phyloP scores from a whole-genome alignment of 2,888 invertebrate species.

The Keiferia lycopersicella region DNA sequence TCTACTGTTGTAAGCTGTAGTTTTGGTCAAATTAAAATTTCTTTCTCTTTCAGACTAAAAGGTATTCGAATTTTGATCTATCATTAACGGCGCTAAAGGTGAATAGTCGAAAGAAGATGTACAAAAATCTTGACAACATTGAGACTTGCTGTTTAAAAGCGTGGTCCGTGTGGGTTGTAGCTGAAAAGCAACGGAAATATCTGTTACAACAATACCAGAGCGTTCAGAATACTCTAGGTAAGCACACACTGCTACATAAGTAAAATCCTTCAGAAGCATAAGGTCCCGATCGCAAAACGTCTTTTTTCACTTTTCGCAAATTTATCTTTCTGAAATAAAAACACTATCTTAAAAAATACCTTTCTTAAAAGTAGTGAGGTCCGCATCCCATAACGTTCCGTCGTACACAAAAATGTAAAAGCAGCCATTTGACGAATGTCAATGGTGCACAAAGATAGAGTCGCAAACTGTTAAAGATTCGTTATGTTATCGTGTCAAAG shows the following conservation, averaged over 20 bases:
- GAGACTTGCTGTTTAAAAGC: conserved; percentile 63
- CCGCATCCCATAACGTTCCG: too few species aligned
- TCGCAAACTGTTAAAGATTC: too few species aligned
- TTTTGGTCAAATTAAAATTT: neutral
- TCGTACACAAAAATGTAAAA: too few species aligned
- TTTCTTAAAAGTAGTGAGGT: too few species aligned
- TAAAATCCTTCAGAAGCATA: too few species aligned
- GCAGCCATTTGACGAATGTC: too few species aligned
- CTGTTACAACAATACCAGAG: conserved; percentile 42
- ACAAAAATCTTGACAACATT: conserved; percentile 48
- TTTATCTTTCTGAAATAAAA: too few species aligned
- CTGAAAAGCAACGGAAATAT: conserved; percentile 59
- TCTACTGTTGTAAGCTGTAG: neutral
- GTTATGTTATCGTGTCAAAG: too few species aligned
- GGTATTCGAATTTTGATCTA: conserved; percentile 53
- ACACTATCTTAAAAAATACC: too few species aligned
- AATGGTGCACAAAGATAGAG: too few species aligned
- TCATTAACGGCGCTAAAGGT: conserved; percentile 41
- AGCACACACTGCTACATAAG: conserved; percentile 27
- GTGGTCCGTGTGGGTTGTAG: conserved; percentile 69
- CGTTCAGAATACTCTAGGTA: conserved; percentile 39
- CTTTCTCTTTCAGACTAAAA: conserved; percentile 47
- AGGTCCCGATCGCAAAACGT: too few species aligned
- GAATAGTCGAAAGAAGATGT: conserved; percentile 40
- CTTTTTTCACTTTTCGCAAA: too few species aligned